A percentile compares a stretch with the other conserved stretches of the same genome.
These are phyloP conservation scores for Scelioninae gen. 1 DNA, from an alignment of 2,888 invertebrate species.

Conservation along the genomic window DNA sequence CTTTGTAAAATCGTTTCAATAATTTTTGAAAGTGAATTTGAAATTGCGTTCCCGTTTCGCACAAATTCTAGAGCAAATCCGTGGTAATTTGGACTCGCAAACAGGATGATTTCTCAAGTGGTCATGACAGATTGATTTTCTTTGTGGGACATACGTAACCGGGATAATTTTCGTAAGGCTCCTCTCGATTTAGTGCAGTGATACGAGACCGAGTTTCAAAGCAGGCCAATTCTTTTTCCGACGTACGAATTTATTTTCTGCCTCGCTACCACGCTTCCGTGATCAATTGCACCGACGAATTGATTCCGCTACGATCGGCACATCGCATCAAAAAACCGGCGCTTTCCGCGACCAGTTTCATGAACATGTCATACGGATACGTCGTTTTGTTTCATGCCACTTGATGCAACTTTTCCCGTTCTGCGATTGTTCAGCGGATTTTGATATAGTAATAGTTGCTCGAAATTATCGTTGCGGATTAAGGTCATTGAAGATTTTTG, in stretches of 20 bases:
- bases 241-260: constrained; percentile 63
- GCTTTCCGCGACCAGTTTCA: background rate
- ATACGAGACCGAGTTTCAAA: constrained; percentile 61
- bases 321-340: constrained; percentile 13
- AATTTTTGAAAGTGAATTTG: too few relatives aligned
- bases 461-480: too few relatives aligned
- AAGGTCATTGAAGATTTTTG: too few relatives aligned
- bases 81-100: constrained; percentile 33
- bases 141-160: constrained; percentile 47
- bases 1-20: too few relatives aligned
- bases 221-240: constrained; percentile 69
- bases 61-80: constrained; percentile 39
- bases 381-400: background rate
- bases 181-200: constrained; percentile 64
- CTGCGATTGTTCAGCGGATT: too few relatives aligned
- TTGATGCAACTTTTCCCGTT: background rate
- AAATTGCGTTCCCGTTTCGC: too few relatives aligned
- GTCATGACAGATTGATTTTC: constrained; percentile 64
- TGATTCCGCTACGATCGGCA: constrained; percentile 40
- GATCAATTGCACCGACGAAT: constrained; percentile 42
- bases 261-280: constrained; percentile 18
- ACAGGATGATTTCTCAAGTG: constrained; percentile 59
- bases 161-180: constrained; percentile 59
- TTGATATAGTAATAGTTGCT: too few relatives aligned
- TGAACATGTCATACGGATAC: constrained; percentile 8